Conservation (phyloP, 2,113 vertebrate genomes). For the Nicator chloris region DNA sequence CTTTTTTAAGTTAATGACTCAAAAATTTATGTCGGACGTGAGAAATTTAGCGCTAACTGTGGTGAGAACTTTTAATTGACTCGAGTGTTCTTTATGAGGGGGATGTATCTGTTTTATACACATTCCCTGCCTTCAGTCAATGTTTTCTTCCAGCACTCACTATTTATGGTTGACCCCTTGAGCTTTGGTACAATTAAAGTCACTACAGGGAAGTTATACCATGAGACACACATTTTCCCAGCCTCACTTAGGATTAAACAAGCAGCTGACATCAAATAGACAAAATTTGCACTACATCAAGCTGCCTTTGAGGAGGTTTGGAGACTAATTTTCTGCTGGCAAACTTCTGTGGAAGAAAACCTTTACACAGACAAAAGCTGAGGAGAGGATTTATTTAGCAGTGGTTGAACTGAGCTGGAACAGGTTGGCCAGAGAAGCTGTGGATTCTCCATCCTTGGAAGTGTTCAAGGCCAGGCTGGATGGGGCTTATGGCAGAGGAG, state of each 20-base stretch:
- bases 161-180: not conserved
- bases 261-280: not conserved
- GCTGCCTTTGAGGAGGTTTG: not conserved
- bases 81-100: not conserved
- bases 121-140: not conserved
- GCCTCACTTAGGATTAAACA: not conserved
- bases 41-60: not conserved
- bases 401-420: not conserved
- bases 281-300: not conserved
- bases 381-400: not conserved
- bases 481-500: not conserved
- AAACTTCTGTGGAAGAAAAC: not conserved
- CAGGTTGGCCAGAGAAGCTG: not conserved
- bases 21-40: not conserved
- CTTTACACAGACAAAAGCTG: not conserved
- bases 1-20: not conserved
- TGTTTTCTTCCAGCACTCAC: not conserved
- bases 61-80: not conserved
- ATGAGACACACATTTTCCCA: not conserved
- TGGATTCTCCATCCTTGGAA: not conserved
- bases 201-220: not conserved
- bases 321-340: not conserved
- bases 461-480: not conserved
- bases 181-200: not conserved
- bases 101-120: not conserved